Conservation (phyloP, 2,113 vertebrate species). For the Sciurus niger region DNA sequence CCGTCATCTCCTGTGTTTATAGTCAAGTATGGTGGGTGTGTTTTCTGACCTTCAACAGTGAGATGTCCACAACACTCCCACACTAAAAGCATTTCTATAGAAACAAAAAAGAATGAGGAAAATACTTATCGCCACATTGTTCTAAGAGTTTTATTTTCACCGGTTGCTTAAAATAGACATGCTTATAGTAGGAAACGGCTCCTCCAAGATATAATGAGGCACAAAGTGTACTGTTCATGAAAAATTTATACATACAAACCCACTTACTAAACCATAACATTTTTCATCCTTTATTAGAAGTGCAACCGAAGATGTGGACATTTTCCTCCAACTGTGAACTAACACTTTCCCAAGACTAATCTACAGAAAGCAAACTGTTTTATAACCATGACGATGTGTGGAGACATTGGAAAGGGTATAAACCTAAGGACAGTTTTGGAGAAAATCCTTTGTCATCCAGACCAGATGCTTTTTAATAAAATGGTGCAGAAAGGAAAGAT, state of each 20-base stretch:
- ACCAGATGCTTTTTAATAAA: background rate
- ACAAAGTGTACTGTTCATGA: conserved; percentile 61
- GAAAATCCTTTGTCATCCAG: background rate
- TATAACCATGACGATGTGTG: background rate
- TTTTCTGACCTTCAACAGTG: conserved; percentile 59
- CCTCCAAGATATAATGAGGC: conserved; percentile 50
- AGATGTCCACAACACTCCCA: conserved; percentile 7
- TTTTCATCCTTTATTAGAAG: conserved; percentile 73
- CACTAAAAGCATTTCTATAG: conserved; percentile 67
- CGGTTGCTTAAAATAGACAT: conserved; percentile 70
- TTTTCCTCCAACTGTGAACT: conserved; percentile 41
- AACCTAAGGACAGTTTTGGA: background rate
- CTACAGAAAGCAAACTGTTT: conserved; percentile 44
- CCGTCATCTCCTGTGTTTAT: conserved; percentile 40
- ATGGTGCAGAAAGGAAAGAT: background rate
- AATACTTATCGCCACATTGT: conserved; percentile 49
- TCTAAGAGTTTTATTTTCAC: conserved; percentile 57
- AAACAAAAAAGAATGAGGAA: conserved; percentile 64
- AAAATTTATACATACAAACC: conserved; percentile 62
- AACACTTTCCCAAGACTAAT: conserved; percentile 49
- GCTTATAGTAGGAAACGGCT: conserved; percentile 27
- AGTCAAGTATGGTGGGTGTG: background rate
- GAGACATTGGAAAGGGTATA: conserved; percentile 19
- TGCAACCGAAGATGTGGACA: conserved; percentile 21
- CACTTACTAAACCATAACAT: conserved; percentile 53